Evolutionary conservation across 2,797 vertebrate species (phyloP).

Genomic region (Sebastes baramenuke): DNA sequence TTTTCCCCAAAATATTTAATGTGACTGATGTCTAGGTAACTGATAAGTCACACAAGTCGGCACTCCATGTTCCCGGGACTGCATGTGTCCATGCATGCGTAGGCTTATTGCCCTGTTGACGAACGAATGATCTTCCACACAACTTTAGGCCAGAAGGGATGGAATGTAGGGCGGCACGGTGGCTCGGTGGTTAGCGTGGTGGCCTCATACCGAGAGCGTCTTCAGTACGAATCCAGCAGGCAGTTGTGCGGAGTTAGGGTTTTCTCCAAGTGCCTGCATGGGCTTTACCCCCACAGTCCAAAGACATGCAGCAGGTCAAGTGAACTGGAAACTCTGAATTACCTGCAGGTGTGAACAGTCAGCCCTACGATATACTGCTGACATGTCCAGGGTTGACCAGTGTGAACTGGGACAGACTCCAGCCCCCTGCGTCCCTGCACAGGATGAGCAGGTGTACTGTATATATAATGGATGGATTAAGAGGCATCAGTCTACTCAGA

Average conservation of each 20-base stretch:
- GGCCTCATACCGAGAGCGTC: background rate
- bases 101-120: background rate
- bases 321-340: background rate
- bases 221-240: background rate
- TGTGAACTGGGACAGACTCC: background rate
- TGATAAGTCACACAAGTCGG: background rate
- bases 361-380: background rate
- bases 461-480: background rate
- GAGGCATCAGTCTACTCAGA: background rate
- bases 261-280: background rate
- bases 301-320: background rate
- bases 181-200: background rate
- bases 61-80: background rate
- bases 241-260: background rate
- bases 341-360: background rate
- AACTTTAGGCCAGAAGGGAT: background rate
- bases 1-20: background rate
- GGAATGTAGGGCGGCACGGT: background rate
- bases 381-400: background rate
- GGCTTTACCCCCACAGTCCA: background rate
- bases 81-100: background rate
- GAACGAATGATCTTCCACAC: background rate
- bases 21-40: background rate
- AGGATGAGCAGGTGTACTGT: background rate
- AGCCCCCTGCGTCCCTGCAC: background rate